phyloP scores from a whole-genome alignment of 2,113 vertebrate genomes.

The Amphiprion ocellaris region DNA sequence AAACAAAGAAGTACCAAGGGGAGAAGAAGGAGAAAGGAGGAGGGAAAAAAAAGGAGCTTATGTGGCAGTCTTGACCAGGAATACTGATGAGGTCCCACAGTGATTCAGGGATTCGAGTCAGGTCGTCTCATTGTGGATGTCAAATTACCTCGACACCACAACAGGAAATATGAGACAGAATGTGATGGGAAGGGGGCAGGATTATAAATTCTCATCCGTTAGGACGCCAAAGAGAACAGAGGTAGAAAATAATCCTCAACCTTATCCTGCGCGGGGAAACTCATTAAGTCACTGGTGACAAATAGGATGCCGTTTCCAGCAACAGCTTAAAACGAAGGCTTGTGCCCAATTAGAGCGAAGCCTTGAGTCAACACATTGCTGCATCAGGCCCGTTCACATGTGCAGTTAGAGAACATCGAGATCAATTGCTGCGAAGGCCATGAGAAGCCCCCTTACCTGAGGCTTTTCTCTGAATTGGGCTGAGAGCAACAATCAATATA shows the following conservation, averaged over 20 bases:
- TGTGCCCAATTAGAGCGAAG: constrained; percentile 70
- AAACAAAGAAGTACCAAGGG: constrained; percentile 59
- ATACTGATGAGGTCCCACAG: constrained; percentile 75
- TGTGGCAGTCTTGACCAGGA: constrained; percentile 71
- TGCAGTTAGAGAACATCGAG: constrained; percentile 33
- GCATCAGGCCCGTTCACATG: constrained; percentile 12
- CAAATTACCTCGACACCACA: constrained; percentile 75
- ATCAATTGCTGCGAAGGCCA: no score
- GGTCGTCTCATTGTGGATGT: constrained; percentile 72
- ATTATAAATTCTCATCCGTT: constrained; percentile 69
- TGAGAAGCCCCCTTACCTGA: neutral
- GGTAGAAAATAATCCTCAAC: constrained; percentile 73
- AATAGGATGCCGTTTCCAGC: constrained; percentile 72
- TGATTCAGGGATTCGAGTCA: constrained; percentile 75
- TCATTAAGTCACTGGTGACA: constrained; percentile 77
- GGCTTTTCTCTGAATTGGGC: constrained; percentile 14
- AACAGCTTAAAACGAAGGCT: constrained; percentile 58
- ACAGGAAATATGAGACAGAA: constrained; percentile 68
- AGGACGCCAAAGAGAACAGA: constrained; percentile 65
- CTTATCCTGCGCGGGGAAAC: constrained; percentile 64
- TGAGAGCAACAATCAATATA: constrained; percentile 35
- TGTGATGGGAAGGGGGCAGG: constrained; percentile 44
- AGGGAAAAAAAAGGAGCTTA: constrained; percentile 41
- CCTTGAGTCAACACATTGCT: constrained; percentile 55
- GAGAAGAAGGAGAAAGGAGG: constrained; percentile 47